Evolutionary conservation across 92 coral and sea anemone genomes (phyloP).

Genomic region (Phymanthus crucifer): DNA sequence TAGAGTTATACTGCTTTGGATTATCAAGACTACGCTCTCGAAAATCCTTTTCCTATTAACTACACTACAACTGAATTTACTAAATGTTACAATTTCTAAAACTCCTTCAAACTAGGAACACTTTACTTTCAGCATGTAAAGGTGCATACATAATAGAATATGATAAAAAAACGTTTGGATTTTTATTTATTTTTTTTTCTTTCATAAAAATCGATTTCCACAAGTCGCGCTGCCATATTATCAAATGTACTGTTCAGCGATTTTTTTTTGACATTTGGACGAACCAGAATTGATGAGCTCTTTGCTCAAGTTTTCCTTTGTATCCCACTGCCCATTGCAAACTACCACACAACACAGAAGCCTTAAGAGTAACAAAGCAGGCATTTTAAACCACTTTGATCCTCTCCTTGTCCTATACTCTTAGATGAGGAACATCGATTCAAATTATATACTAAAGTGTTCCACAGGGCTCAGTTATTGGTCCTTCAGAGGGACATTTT

Average conservation of each 20-base stretch:
- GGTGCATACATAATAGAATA: too few relatives aligned
- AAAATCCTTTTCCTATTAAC: neutral
- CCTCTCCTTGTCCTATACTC: neutral
- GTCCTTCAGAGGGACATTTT: neutral
- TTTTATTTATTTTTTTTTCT: too few relatives aligned
- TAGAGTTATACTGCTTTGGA: too few relatives aligned
- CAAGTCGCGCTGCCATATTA: neutral
- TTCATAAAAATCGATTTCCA: too few relatives aligned
- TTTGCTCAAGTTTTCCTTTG: neutral
- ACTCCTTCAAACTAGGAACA: too few relatives aligned
- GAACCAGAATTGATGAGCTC: neutral
- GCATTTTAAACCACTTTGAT: neutral
- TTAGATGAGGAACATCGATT: neutral
- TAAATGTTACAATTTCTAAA: neutral
- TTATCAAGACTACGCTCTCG: too few relatives aligned
- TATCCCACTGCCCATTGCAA: neutral
- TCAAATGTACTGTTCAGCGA: neutral
- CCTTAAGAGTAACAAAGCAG: neutral
- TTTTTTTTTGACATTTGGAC: neutral
- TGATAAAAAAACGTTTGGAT: too few relatives aligned
- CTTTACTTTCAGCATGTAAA: too few relatives aligned
- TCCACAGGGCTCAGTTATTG: constrained; percentile 1
- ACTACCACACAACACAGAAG: neutral
- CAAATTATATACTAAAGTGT: neutral
- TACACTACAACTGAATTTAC: neutral